Evolutionary conservation across 2,113 vertebrate species (phyloP).

Genomic region (Trematocara stigmaticum): DNA sequence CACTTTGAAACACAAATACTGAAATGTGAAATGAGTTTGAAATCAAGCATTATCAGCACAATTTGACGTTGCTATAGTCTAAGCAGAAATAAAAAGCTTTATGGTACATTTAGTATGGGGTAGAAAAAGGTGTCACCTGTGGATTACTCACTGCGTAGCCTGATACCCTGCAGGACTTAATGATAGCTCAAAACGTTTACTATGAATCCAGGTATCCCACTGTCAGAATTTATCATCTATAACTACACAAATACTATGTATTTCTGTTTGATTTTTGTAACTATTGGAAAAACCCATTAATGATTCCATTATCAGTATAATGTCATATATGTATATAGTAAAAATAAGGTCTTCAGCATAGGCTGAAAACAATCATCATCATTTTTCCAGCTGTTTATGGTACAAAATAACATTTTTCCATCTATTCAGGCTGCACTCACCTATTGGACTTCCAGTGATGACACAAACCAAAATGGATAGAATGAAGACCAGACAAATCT

Average conservation of each 20-base stretch:
- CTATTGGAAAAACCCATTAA: neutral
- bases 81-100: neutral
- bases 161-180: neutral
- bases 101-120: neutral
- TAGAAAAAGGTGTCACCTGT: neutral
- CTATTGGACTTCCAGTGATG: neutral
- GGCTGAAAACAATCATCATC: neutral
- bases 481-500: neutral
- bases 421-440: conserved; percentile 35
- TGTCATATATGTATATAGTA: neutral
- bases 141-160: neutral
- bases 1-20: neutral
- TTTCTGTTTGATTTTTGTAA: neutral
- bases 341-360: neutral
- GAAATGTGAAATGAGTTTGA: neutral
- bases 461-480: neutral
- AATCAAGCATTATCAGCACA: neutral
- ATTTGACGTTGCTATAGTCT: neutral
- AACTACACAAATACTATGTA: neutral
- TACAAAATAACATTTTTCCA: fast-evolving
- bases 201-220: neutral
- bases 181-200: neutral
- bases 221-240: neutral
- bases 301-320: neutral
- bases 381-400: neutral